Evolutionary conservation across 2,888 invertebrate genomes (phyloP).

Genomic region (Erynnis tages): DNA sequence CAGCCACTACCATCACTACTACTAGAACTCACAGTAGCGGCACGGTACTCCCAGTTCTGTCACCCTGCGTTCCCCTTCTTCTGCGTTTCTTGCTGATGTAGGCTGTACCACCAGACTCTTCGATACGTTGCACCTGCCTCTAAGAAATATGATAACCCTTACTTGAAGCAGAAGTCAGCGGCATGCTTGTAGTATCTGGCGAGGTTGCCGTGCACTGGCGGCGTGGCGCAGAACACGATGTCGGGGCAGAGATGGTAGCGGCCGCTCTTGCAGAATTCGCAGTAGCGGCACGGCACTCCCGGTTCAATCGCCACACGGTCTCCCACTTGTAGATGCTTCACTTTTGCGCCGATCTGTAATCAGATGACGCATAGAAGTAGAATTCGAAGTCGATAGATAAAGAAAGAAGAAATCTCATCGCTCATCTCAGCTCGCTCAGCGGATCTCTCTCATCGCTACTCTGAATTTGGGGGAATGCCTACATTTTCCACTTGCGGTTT

Average conservation of each 20-base stretch:
- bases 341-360: slow-evolving; percentile 73
- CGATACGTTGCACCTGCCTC: no score
- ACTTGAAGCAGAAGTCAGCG: slow-evolving; percentile 94
- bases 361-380: no score
- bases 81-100: no score
- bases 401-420: no score
- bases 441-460: no score
- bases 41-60: slow-evolving; percentile 97
- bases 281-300: slow-evolving; percentile 92
- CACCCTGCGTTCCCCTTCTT: slow-evolving; percentile 94
- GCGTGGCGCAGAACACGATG: slow-evolving; percentile 96
- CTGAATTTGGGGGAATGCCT: no score
- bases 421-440: no score
- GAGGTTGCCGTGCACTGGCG: slow-evolving; percentile 95
- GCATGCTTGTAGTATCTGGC: slow-evolving; percentile 93
- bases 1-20: slow-evolving; percentile 90
- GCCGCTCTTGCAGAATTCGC: slow-evolving; percentile 92
- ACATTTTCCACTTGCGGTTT: no score
- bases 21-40: slow-evolving; percentile 91
- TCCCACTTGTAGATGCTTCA: slow-evolving; percentile 86
- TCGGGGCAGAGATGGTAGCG: slow-evolving; percentile 95
- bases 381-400: no score
- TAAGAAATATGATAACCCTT: slow-evolving; percentile 33
- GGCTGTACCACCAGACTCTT: no score
- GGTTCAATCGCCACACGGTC: slow-evolving; percentile 98